Conservation (phyloP, 1,140 invertebrate species). For the Drosophila sucinea region DNA sequence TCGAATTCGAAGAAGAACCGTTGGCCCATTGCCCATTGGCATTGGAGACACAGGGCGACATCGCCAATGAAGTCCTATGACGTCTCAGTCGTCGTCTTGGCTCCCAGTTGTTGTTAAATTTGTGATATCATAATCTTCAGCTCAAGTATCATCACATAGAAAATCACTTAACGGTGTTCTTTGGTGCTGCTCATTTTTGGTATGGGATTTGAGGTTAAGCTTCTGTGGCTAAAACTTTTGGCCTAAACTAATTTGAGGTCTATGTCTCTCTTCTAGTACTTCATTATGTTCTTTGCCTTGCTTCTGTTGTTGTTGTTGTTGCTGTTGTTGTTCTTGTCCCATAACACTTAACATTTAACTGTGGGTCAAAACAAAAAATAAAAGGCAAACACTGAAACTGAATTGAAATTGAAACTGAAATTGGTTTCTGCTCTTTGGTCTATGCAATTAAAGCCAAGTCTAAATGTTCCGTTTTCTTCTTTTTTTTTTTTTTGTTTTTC, state of each 20-base stretch:
- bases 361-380: conserved; percentile 33
- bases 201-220: conserved; percentile 75
- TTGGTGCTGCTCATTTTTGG: conserved; percentile 24
- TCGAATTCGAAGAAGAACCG: conserved; percentile 45
- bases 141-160: conserved; percentile 82
- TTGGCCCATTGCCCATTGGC: conserved; percentile 61
- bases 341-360: conserved; percentile 72
- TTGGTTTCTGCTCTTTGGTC: conserved; percentile 28
- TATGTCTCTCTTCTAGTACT: conserved; percentile 56
- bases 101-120: conserved; percentile 61
- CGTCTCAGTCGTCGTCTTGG: conserved; percentile 22
- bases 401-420: conserved; percentile 36
- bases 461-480: neutral
- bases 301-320: conserved; percentile 20
- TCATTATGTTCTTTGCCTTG: conserved; percentile 64
- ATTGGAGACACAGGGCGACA: conserved; percentile 38
- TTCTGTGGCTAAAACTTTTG: conserved; percentile 79
- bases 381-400: conserved; percentile 12
- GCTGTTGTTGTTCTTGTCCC: conserved; percentile 45
- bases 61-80: conserved; percentile 9
- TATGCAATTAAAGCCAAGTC: conserved; percentile 27
- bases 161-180: conserved; percentile 77
- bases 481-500: conserved; percentile 25
- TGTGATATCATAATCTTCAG: conserved; percentile 80
- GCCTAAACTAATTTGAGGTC: conserved; percentile 74